phyloP scores from a whole-genome alignment of 2,888 invertebrate species.

The Noctua comes region DNA sequence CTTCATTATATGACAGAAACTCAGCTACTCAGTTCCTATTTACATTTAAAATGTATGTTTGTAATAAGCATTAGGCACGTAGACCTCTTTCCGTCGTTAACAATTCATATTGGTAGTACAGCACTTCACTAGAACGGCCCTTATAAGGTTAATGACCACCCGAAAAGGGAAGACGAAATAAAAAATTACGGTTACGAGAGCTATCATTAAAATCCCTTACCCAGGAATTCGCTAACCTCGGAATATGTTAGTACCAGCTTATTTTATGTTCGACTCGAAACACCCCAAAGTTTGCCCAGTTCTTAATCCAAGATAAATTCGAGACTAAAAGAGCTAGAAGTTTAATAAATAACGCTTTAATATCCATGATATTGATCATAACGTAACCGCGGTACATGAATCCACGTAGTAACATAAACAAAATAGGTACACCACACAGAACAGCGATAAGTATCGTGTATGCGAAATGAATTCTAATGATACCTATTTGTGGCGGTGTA shows the following conservation, averaged over 20 bases:
- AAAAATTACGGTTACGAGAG: constrained; percentile 69
- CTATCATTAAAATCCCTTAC: constrained; percentile 70
- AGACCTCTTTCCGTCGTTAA: constrained; percentile 48
- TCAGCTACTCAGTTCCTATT: background rate
- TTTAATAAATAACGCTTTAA: constrained; percentile 66
- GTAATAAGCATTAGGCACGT: constrained; percentile 31
- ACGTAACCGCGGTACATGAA: constrained; percentile 64
- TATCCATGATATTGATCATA: constrained; percentile 66
- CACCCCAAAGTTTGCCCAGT: constrained; percentile 55
- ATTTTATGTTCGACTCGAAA: constrained; percentile 62
- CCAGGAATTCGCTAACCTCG: constrained; percentile 61
- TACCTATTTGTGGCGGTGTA: constrained; percentile 66
- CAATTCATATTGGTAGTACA: constrained; percentile 56
- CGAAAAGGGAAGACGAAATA: constrained; percentile 66
- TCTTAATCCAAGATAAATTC: constrained; percentile 61
- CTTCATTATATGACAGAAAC: constrained; percentile 4
- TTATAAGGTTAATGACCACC: constrained; percentile 66
- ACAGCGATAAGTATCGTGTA: constrained; percentile 73
- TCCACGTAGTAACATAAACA: constrained; percentile 71
- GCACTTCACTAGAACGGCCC: constrained; percentile 52
- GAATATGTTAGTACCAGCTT: constrained; percentile 66
- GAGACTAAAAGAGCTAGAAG: constrained; percentile 41
- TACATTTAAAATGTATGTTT: background rate
- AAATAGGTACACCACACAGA: constrained; percentile 64
- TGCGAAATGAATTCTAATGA: constrained; percentile 79